Evolutionary conservation across 1,140 invertebrate genomes (phyloP).

Genomic region (Patella vulgata): DNA sequence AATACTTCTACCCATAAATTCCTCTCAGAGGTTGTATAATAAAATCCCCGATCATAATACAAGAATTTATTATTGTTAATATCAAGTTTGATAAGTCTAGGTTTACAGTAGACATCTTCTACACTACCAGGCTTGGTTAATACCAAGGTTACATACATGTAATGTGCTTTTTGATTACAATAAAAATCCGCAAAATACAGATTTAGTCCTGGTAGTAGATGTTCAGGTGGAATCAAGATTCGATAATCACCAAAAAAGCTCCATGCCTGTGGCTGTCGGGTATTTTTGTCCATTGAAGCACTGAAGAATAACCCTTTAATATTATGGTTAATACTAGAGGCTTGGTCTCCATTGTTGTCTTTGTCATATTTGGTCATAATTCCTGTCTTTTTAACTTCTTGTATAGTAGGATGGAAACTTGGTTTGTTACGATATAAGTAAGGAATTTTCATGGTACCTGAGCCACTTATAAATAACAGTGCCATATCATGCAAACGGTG

Average conservation of each 20-base stretch:
- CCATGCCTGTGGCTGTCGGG: conserved; percentile 2
- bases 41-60: conserved; percentile 9
- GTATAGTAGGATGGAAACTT: too few relatives aligned
- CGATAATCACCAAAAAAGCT: conserved; percentile 26
- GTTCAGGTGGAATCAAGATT: conserved; percentile 22
- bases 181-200: conserved; percentile 54
- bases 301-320: conserved; percentile 38
- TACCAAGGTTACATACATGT: conserved; percentile 44
- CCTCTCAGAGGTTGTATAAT: conserved; percentile 6
- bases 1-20: conserved; percentile 32
- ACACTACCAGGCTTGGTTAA: conserved; percentile 24
- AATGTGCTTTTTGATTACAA: conserved; percentile 35
- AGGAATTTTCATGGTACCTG: too few relatives aligned
- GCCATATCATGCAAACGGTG: too few relatives aligned
- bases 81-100: conserved; percentile 25
- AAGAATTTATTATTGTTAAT: conserved; percentile 31
- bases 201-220: conserved; percentile 24
- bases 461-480: too few relatives aligned
- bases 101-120: conserved; percentile 49
- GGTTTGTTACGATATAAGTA: too few relatives aligned
- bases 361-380: conserved; percentile 35
- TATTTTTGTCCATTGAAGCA: conserved; percentile 10
- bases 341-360: conserved; percentile 31
- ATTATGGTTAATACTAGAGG: conserved; percentile 28
- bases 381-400: conserved; percentile 2